phyloP scores from a whole-genome alignment of 2,797 vertebrate species.

The Yasuhikotakia modesta region DNA sequence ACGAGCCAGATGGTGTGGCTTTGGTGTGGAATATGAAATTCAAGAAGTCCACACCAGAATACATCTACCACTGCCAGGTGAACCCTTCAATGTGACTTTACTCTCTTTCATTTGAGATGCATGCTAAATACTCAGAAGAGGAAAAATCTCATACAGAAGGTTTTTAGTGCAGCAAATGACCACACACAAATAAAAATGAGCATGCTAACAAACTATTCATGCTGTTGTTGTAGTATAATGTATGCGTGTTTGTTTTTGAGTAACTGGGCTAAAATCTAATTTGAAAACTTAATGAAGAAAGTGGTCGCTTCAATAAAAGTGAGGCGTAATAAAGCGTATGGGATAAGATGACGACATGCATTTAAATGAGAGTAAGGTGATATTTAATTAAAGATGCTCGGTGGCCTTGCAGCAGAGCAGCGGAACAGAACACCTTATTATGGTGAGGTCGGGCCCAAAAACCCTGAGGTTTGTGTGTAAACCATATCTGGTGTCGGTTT shows the following conservation, averaged over 20 bases:
- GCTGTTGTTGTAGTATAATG: not conserved
- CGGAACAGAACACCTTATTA: slow-evolving; percentile 57
- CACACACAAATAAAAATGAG: not conserved
- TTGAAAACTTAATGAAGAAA: slow-evolving; percentile 33
- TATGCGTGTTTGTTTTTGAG: too few relatives aligned
- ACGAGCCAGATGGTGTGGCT: slow-evolving; percentile 87
- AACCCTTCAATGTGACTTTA: not conserved
- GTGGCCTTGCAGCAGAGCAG: slow-evolving; percentile 45
- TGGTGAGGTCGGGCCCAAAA: slow-evolving; percentile 36
- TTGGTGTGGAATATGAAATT: slow-evolving; percentile 94
- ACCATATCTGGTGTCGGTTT: slow-evolving; percentile 58
- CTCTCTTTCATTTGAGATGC: not conserved
- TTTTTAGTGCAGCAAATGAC: not conserved
- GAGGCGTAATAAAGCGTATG: slow-evolving; percentile 13
- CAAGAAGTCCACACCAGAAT: slow-evolving; percentile 95
- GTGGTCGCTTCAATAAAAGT: slow-evolving; percentile 20
- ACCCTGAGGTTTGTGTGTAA: slow-evolving; percentile 53
- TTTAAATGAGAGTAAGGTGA: slow-evolving; percentile 47
- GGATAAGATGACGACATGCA: slow-evolving; percentile 43
- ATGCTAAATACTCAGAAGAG: not conserved
- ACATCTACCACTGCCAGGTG: slow-evolving; percentile 98
- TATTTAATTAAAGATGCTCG: slow-evolving; percentile 48
- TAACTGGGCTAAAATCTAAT: not conserved
- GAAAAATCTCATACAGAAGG: too few relatives aligned
- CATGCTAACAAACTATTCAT: not conserved